A percentile compares a stretch with the other conserved stretches of the same genome.
phyloP scores from a whole-genome alignment of 2,888 invertebrate species.

The Ethmia dodecea region DNA sequence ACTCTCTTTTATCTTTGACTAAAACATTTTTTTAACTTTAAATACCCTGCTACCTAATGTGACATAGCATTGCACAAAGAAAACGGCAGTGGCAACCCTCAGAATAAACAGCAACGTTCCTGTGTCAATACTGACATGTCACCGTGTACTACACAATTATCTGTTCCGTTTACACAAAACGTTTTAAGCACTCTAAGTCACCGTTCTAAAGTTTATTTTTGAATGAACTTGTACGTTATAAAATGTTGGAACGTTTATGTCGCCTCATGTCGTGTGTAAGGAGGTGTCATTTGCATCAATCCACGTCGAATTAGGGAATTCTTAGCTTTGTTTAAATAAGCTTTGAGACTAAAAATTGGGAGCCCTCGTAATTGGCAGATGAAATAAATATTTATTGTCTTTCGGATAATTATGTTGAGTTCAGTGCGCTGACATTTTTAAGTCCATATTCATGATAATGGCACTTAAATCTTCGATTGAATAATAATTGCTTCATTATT shows the following conservation, averaged over 20 bases:
- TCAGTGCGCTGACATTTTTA: background rate
- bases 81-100: constrained; percentile 42
- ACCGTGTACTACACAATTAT: constrained; percentile 27
- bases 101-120: constrained; percentile 56
- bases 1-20: too few relatives aligned
- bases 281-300: constrained; percentile 69
- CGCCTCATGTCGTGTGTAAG: constrained; percentile 32
- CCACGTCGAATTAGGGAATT: constrained; percentile 61
- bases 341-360: constrained; percentile 35
- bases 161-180: constrained; percentile 1
- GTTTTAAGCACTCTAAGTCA: background rate
- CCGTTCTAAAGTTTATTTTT: constrained; percentile 12
- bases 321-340: constrained; percentile 43
- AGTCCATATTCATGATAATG: background rate
- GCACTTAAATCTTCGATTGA: background rate
- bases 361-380: constrained; percentile 33
- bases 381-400: constrained; percentile 17
- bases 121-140: constrained; percentile 63
- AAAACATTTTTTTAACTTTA: too few relatives aligned
- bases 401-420: background rate
- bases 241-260: constrained; percentile 9
- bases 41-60: too few relatives aligned
- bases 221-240: constrained; percentile 1
- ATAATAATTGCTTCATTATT: too few relatives aligned
- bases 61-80: constrained; percentile 33